Evolutionary conservation across 2,113 vertebrate species (phyloP), one percentile per base, ranked within the genome.

Genomic region (Hippocampus comes): DNA sequence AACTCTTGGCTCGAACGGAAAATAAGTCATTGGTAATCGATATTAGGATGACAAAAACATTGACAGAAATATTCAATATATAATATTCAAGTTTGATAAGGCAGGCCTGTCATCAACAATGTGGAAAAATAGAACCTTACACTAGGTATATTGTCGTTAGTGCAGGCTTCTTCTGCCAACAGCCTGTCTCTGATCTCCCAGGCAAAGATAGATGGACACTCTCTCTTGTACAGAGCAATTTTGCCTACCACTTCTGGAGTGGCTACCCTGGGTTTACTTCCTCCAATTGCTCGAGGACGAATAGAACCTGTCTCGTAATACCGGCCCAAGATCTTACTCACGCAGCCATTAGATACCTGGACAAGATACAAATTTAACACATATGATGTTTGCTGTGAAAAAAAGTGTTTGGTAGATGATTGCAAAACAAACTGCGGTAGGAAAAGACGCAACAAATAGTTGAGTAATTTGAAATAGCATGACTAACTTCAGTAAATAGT

Each of bases 221-320:
- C 97, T 91, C 96, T 94, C 90, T 99, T 99, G 93, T 97, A 99
- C 86, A 96, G 96, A 77, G 96, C 95, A 82, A 99, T 99, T 92
- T 96, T 99, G 82, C 94, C 94, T 85, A 99, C 97, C 91, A 99
- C 97, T 91, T 98, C 97, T 68, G 96, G 95, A 89, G 97, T 99
- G 68, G 97, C 97, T 91, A 99, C 97, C 90, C 97, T 92, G 9
- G 97, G 97, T 90, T 99, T 99, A 89, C 97, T 99, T 73, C 97
- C 97, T 86, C 97, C 97, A 85, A 99, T 99, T 84, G 97, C 97
- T 83, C 97, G 94, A 76, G 97, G 97, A 91, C 97, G 95, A 92
- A 99, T 99, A 73, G 97, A 99, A 88, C 97, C 97, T 65, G 97
- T 99, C 93, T 99, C 97, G 93, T 99, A 99, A 93, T 99, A 99